Conservation (phyloP, 2,888 invertebrate genomes). For the Argyresthia albistria region DNA sequence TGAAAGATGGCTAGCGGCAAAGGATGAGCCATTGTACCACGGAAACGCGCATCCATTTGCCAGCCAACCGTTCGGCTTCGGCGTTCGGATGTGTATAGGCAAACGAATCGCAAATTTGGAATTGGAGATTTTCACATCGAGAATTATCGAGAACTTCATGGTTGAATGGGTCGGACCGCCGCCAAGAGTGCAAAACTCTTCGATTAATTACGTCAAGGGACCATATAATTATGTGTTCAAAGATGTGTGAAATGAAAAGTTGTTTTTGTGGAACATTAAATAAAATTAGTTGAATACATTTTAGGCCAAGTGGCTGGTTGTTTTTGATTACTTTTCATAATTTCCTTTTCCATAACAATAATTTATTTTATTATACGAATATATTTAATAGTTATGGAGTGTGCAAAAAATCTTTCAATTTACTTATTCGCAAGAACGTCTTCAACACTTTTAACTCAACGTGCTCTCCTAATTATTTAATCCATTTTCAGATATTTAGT, state of each 20-base stretch:
- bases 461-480: no score
- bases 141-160: slow-evolving; percentile 5
- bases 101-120: slow-evolving; percentile 5
- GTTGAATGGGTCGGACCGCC: slow-evolving; percentile 6
- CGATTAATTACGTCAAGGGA: slow-evolving; percentile 1
- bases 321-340: no score
- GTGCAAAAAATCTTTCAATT: no score
- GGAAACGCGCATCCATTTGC: slow-evolving; percentile 73
- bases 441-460: no score
- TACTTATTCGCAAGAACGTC: no score
- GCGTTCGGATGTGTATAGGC: slow-evolving; percentile 25
- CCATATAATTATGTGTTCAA: slow-evolving; percentile 7
- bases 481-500: no score
- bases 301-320: no score
- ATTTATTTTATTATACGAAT: no score
- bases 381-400: no score
- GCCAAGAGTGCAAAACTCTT: background rate
- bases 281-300: no score
- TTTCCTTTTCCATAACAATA: no score
- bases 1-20: slow-evolving; percentile 78
- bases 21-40: slow-evolving; percentile 40
- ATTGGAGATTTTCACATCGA: slow-evolving; percentile 3
- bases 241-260: background rate
- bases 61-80: slow-evolving; percentile 77
- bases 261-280: no score